Percentiles rank a stretch among this genome's conserved stretches.
phyloP scores from a whole-genome alignment of 2,797 vertebrate species.

The Enteromius paludinosus region DNA sequence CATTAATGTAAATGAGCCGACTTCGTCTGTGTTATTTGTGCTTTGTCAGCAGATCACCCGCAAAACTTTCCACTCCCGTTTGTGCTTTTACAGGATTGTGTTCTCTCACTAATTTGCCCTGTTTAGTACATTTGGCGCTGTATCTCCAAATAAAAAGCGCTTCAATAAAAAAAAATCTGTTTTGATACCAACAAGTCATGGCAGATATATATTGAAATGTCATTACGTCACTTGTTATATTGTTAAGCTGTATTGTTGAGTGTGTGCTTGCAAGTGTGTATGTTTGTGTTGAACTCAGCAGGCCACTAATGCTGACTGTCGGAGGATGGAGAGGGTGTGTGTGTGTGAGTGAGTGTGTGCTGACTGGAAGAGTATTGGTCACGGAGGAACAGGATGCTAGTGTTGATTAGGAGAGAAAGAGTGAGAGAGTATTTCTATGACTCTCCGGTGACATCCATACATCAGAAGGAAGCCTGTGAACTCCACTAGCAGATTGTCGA shows the following conservation, averaged over 20 bases:
- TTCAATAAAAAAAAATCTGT: neutral
- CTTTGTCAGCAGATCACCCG: neutral
- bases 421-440: neutral
- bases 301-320: slow-evolving; percentile 33
- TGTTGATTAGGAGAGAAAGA: slow-evolving; percentile 6
- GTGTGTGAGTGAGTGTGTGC: neutral
- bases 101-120: neutral
- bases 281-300: slow-evolving; percentile 4
- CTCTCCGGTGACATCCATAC: neutral
- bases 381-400: neutral
- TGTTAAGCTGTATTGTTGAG: neutral
- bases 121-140: neutral
- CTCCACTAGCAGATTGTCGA: slow-evolving; percentile 14
- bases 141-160: neutral
- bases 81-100: neutral
- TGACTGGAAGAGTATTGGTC: neutral
- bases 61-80: neutral
- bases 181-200: neutral
- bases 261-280: neutral
- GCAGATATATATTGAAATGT: neutral
- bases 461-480: slow-evolving; percentile 1
- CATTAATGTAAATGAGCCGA: neutral
- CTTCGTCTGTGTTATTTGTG: neutral
- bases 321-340: neutral
- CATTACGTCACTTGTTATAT: neutral